Evolutionary conservation across 2,113 vertebrate genomes (phyloP).

Genomic region (Erythrolamprus reginae): DNA sequence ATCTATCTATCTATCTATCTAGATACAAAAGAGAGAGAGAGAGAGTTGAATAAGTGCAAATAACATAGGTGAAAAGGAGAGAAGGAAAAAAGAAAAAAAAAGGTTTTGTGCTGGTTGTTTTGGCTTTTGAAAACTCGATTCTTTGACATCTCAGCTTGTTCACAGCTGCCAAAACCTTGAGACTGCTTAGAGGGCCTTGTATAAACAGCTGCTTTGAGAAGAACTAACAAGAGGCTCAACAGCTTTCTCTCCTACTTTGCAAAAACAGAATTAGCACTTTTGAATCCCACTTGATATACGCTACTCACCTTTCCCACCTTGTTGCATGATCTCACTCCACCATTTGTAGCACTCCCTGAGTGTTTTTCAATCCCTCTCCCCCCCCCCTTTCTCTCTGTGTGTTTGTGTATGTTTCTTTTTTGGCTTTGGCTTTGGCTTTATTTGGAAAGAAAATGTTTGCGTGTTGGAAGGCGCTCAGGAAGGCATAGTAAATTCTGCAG

Average conservation of each 20-base stretch:
- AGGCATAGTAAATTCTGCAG: not conserved
- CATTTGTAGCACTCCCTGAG: not conserved
- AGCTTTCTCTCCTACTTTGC: not conserved
- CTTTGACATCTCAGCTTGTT: slow-evolving; percentile 12
- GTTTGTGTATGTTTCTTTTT: too few relatives aligned
- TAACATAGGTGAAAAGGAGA: not conserved
- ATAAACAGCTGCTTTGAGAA: not conserved
- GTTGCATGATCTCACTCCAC: not conserved
- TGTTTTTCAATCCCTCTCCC: not conserved
- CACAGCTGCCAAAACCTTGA: not conserved
- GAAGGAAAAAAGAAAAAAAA: not conserved
- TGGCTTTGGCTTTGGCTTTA: not conserved
- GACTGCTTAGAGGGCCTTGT: not conserved
- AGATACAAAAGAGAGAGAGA: too few relatives aligned
- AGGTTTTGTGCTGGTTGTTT: not conserved
- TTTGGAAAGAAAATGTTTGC: not conserved
- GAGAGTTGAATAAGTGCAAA: too few relatives aligned
- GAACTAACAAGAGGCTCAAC: not conserved
- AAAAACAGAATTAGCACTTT: not conserved
- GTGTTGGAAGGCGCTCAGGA: not conserved
- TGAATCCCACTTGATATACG: not conserved
- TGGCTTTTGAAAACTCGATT: not conserved
- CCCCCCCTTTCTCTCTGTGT: not conserved
- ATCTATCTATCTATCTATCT: too few relatives aligned
- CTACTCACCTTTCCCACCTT: not conserved